These are phyloP conservation scores for Cynocephalus volans DNA, from an alignment of 2,113 vertebrate genomes.

Conservation along the genomic window DNA sequence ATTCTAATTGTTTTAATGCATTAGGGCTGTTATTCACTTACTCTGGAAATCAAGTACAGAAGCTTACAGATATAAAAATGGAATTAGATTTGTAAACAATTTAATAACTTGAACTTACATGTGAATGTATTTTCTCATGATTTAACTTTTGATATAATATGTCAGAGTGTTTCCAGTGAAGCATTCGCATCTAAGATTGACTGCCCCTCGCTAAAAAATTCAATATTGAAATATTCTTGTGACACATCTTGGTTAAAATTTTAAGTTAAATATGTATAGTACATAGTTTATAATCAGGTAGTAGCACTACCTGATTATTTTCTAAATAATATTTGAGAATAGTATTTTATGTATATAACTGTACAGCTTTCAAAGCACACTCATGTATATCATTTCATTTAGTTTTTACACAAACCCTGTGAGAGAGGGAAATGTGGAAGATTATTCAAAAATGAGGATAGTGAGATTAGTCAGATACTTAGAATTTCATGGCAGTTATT, in stretches of 20 bases:
- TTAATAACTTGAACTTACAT: constrained; percentile 34
- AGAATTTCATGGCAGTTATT: neutral
- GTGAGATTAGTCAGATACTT: neutral
- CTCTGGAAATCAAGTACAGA: constrained; percentile 41
- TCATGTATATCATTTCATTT: neutral
- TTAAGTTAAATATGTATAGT: neutral
- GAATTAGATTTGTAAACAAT: neutral
- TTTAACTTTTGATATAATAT: neutral
- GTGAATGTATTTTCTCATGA: constrained; percentile 41
- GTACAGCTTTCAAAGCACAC: neutral
- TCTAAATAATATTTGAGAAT: neutral
- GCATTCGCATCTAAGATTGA: neutral
- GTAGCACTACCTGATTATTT: constrained; percentile 20
- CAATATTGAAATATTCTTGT: neutral
- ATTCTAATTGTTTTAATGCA: constrained; percentile 40
- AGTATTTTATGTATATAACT: neutral
- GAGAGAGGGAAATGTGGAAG: neutral
- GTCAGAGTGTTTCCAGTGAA: neutral
- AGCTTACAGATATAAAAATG: constrained; percentile 5
- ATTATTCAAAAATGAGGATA: neutral
- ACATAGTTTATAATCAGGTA: neutral
- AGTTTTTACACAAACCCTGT: neutral
- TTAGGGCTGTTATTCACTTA: neutral
- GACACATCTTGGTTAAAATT: neutral
- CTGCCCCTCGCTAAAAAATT: neutral